Percentiles rank a stretch among this genome's conserved stretches.
These are phyloP conservation scores for Andricus curvator DNA, from an alignment of 2,888 invertebrate species.

Conservation along the genomic window DNA sequence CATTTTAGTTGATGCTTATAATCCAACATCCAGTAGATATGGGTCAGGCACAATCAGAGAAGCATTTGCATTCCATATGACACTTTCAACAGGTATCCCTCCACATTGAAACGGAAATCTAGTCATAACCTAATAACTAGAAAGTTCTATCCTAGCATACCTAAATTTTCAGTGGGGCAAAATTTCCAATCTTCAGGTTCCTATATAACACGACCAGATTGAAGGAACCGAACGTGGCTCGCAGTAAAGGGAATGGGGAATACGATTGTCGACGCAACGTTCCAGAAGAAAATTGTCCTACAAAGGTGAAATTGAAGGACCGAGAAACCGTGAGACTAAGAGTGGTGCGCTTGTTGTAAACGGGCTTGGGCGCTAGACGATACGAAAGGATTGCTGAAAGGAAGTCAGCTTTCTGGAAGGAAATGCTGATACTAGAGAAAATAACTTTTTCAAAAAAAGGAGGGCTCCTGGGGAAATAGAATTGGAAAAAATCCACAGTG, in stretches of 20 bases:
- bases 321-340: constrained; percentile 53
- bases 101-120: not conserved
- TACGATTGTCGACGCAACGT: constrained; percentile 75
- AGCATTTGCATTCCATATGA: not conserved
- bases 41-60: no score
- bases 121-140: not conserved
- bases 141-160: constrained; percentile 5
- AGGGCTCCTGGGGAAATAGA: constrained; percentile 8
- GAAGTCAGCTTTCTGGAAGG: constrained; percentile 36
- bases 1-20: no score
- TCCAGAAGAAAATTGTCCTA: constrained; percentile 75
- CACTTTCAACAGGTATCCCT: constrained; percentile 1
- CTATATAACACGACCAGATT: constrained; percentile 70
- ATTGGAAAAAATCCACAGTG: constrained; percentile 12
- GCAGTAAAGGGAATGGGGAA: constrained; percentile 67
- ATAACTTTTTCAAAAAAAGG: constrained; percentile 12
- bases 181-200: constrained; percentile 58
- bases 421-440: constrained; percentile 32
- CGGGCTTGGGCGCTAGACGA: constrained; percentile 14
- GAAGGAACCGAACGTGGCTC: constrained; percentile 68
- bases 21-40: no score
- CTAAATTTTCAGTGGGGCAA: constrained; percentile 31
- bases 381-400: constrained; percentile 40
- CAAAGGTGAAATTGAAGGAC: constrained; percentile 64
- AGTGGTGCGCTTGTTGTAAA: constrained; percentile 25